Conservation (phyloP, 2,113 vertebrate genomes). For the Rhynchopsitta pachyrhyncha region DNA sequence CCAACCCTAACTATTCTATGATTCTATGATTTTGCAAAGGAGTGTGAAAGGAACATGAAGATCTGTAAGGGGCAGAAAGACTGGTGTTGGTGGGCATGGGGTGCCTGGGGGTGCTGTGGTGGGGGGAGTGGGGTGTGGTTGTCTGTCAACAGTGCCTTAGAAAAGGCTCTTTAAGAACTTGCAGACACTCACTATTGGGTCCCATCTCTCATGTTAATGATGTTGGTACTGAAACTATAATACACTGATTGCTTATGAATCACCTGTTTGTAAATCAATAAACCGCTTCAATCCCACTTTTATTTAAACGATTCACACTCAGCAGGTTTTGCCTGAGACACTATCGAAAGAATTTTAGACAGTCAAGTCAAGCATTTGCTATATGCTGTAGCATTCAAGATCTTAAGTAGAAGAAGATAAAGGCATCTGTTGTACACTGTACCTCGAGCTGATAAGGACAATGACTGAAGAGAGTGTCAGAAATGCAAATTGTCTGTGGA, state of each 20-base stretch:
- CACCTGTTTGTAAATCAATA: background rate
- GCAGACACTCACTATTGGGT: background rate
- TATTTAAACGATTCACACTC: background rate
- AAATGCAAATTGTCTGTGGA: background rate
- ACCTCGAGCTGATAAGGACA: background rate
- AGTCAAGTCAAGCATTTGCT: background rate
- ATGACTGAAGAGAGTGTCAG: background rate
- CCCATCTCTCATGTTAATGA: background rate
- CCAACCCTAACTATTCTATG: too few species aligned
- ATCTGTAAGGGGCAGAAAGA: background rate
- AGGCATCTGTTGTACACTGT: background rate
- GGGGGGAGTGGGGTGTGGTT: accelerated
- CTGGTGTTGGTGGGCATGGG: accelerated
- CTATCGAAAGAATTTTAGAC: background rate
- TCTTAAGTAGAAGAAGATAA: background rate
- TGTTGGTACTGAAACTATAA: background rate
- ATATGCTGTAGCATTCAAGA: background rate
- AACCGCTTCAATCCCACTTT: background rate
- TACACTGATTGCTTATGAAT: background rate
- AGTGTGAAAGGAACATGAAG: accelerated
- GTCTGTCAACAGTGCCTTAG: background rate
- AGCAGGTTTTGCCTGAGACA: background rate
- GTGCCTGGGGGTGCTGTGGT: background rate
- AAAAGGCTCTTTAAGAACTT: background rate
- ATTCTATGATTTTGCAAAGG: background rate